Percentiles rank a stretch among this genome's conserved stretches.
Evolutionary conservation across 2,113 vertebrate species (phyloP).

Genomic region (Tenrec ecaudatus): DNA sequence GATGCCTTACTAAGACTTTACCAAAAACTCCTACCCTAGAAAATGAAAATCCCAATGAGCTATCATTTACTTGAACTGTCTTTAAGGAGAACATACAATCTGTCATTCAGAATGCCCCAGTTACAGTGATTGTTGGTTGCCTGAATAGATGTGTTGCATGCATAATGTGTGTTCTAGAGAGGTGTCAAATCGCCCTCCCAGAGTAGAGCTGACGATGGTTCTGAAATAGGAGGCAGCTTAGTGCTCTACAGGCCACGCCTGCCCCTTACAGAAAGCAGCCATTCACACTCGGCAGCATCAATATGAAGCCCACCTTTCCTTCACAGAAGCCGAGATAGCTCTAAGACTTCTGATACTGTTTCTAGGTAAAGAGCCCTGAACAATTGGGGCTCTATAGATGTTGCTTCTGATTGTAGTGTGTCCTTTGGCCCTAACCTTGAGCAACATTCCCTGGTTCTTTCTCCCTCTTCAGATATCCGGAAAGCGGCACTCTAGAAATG

Average conservation of each 20-base stretch:
- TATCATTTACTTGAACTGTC: conserved; percentile 45
- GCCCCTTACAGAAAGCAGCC: background rate
- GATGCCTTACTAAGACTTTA: conserved; percentile 8
- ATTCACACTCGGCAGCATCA: background rate
- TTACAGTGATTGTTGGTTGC: background rate
- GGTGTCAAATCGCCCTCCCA: background rate
- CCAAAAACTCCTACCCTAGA: conserved; percentile 29
- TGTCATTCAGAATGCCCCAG: background rate
- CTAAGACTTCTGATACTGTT: background rate
- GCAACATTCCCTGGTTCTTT: conserved; percentile 47
- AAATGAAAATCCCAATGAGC: conserved; percentile 32
- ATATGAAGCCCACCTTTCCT: background rate
- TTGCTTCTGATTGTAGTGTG: conserved; percentile 27
- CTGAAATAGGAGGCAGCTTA: background rate
- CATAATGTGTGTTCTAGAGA: background rate
- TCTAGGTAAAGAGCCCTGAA: background rate
- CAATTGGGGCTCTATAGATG: background rate
- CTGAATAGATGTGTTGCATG: background rate
- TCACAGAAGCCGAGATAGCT: background rate
- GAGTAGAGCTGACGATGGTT: background rate
- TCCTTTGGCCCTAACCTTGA: conserved; percentile 44
- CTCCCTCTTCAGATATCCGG: conserved; percentile 92
- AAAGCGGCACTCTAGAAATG: conserved; percentile 96
- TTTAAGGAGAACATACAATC: too few species aligned
- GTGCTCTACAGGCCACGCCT: background rate